Conservation (phyloP, 2,113 vertebrate species). For the Coryphaenoides rupestris region DNA sequence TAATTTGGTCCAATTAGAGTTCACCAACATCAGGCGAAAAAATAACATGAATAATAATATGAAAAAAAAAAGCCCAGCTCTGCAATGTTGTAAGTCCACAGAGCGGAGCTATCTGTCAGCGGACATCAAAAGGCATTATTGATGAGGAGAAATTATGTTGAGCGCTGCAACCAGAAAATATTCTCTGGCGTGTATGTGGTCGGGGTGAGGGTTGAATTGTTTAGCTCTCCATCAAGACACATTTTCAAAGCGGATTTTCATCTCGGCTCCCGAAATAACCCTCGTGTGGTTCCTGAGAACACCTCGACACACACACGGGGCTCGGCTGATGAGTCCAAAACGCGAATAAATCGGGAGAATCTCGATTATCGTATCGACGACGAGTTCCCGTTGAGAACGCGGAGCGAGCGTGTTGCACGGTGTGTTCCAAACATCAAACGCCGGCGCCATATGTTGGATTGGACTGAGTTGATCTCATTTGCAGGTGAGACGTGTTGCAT, state of each 20-base stretch:
- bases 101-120: constrained; percentile 2
- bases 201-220: too few species aligned
- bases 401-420: neutral
- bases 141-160: neutral
- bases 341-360: neutral
- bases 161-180: neutral
- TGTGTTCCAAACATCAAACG: neutral
- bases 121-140: constrained; percentile 3
- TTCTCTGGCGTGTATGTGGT: too few species aligned
- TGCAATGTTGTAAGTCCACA: constrained; percentile 1
- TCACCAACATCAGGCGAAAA: neutral
- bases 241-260: neutral
- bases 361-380: neutral
- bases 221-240: neutral
- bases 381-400: neutral
- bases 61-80: neutral
- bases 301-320: neutral
- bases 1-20: constrained; percentile 6
- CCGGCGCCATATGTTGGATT: neutral
- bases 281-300: neutral
- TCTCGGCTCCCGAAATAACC: neutral
- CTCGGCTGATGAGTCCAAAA: neutral
- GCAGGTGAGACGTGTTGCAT: constrained; percentile 1
- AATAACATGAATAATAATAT: neutral
- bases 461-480: neutral